A percentile compares a stretch with the other conserved stretches of the same genome.
phyloP scores from a whole-genome alignment of 1,140 invertebrate genomes.

The Cardiocondyla obscurior region DNA sequence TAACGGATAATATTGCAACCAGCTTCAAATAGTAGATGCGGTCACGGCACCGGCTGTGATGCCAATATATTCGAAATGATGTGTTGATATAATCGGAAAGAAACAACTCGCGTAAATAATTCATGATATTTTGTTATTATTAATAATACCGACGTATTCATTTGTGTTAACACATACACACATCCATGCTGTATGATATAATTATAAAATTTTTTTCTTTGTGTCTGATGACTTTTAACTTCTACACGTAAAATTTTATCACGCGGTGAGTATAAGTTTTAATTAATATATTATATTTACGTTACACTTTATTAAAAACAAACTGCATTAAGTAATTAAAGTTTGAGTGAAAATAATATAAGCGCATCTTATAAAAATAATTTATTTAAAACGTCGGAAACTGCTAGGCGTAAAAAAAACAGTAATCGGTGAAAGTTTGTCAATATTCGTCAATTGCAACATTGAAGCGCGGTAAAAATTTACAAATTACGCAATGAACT shows the following conservation, averaged over 20 bases:
- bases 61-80: not conserved
- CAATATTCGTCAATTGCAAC: not conserved
- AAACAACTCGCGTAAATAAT: not conserved
- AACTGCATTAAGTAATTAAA: not conserved
- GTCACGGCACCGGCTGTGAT: not conserved
- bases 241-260: not conserved
- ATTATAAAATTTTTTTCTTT: not conserved
- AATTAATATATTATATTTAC: not conserved
- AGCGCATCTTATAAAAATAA: not conserved
- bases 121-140: not conserved
- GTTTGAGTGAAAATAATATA: not conserved
- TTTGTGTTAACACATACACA: not conserved
- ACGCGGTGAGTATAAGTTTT: not conserved
- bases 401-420: not conserved
- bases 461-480: conserved; percentile 65
- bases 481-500: conserved; percentile 62
- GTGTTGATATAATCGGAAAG: not conserved
- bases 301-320: too few relatives aligned
- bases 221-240: not conserved
- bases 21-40: not conserved
- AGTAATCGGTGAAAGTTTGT: conserved; percentile 4
- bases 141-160: not conserved
- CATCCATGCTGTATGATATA: not conserved
- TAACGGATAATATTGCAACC: not conserved
- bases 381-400: not conserved